phyloP scores from a whole-genome alignment of 1,140 invertebrate species.

The Drosophila baimaii region DNA sequence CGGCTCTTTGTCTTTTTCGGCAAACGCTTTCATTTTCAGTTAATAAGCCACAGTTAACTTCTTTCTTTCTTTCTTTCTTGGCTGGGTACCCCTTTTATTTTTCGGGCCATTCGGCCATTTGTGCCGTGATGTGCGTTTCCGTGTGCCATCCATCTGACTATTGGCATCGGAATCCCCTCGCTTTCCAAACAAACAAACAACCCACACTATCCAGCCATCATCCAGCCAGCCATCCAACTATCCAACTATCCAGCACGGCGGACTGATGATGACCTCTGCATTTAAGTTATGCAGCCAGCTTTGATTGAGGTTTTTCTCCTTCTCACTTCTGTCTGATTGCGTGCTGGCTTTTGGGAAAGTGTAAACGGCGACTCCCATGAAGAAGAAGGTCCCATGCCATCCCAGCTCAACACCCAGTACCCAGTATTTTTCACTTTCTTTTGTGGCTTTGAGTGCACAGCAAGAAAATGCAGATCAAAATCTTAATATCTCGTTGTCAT shows the following conservation, averaged over 20 bases:
- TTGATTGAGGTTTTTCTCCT: slow-evolving; percentile 78
- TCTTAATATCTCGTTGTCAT: neutral
- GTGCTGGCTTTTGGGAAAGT: slow-evolving; percentile 76
- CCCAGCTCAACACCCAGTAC: slow-evolving; percentile 39
- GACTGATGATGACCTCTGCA: slow-evolving; percentile 70
- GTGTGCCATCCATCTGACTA: slow-evolving; percentile 75
- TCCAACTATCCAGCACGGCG: slow-evolving; percentile 29
- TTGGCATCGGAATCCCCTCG: slow-evolving; percentile 58
- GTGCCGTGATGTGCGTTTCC: slow-evolving; percentile 75
- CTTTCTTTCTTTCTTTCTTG: slow-evolving; percentile 56
- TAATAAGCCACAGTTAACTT: slow-evolving; percentile 81
- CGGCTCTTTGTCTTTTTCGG: slow-evolving; percentile 52
- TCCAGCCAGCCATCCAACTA: slow-evolving; percentile 24
- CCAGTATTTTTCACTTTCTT: slow-evolving; percentile 78
- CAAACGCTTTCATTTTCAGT: slow-evolving; percentile 83
- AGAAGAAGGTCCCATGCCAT: slow-evolving; percentile 50
- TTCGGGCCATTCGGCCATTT: slow-evolving; percentile 51
- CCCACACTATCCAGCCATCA: slow-evolving; percentile 48
- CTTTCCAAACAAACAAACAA: slow-evolving; percentile 76
- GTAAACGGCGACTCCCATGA: slow-evolving; percentile 74
- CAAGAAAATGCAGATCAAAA: slow-evolving; percentile 2
- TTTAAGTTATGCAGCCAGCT: slow-evolving; percentile 79
- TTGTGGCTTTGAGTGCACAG: slow-evolving; percentile 28
- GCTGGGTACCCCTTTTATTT: slow-evolving; percentile 33
- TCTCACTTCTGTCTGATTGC: slow-evolving; percentile 59